Evolutionary conservation across 2,888 invertebrate species (phyloP).

Genomic region (Aricia artaxerxes): DNA sequence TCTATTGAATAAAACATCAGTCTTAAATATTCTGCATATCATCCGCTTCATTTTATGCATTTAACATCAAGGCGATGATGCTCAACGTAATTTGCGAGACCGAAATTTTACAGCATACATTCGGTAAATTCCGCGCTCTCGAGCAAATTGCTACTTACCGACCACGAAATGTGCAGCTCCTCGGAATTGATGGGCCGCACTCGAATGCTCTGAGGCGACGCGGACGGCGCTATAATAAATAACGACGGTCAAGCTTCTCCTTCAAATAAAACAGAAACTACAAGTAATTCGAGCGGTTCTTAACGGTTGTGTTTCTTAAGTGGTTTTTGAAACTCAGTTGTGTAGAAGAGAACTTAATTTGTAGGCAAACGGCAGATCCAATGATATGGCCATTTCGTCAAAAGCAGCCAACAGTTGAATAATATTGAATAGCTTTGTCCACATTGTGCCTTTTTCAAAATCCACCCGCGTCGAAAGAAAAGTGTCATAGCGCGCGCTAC

Average conservation of each 20-base stretch:
- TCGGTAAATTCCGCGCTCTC: neutral
- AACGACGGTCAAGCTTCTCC: neutral
- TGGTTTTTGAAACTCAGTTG: too few relatives aligned
- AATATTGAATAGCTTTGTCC: too few relatives aligned
- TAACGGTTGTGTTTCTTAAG: neutral
- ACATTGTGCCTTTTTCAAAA: too few relatives aligned
- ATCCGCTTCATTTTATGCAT: too few relatives aligned
- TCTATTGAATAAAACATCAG: too few relatives aligned
- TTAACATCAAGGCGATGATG: neutral
- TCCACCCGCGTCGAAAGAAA: too few relatives aligned
- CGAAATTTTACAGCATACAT: neutral
- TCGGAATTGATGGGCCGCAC: slow-evolving; percentile 83
- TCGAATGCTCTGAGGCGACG: slow-evolving; percentile 84
- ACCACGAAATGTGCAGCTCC: slow-evolving; percentile 86
- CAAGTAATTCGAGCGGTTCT: neutral
- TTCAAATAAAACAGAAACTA: slow-evolving; percentile 6
- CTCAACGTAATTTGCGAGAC: neutral
- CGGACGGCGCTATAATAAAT: slow-evolving; percentile 80
- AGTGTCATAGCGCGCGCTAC: too few relatives aligned
- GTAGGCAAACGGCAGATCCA: too few relatives aligned
- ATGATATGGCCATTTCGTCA: too few relatives aligned
- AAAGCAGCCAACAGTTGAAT: too few relatives aligned
- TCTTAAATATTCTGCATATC: too few relatives aligned
- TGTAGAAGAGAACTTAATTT: too few relatives aligned
- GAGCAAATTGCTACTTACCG: slow-evolving; percentile 68